These are phyloP conservation scores for Yponomeuta plumbellus DNA, from an alignment of 2,888 invertebrate species.

Conservation along the genomic window DNA sequence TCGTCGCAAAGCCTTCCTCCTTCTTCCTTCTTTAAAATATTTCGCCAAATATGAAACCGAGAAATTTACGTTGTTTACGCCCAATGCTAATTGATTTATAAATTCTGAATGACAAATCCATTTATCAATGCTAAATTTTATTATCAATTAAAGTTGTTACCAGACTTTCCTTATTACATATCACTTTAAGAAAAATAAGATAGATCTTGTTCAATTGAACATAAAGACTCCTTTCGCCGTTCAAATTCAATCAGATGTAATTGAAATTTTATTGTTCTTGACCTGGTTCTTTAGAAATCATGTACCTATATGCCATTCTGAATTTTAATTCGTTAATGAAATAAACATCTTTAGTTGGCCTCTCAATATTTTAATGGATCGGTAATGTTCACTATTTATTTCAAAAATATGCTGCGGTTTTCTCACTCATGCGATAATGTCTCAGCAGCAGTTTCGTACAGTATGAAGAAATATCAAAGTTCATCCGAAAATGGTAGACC, in stretches of 20 bases:
- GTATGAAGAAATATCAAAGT: slow-evolving; percentile 44
- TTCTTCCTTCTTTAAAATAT: slow-evolving; percentile 15
- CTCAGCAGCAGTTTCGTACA: neutral
- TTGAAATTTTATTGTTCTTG: slow-evolving; percentile 42
- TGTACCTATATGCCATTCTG: slow-evolving; percentile 14
- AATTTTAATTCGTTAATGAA: neutral
- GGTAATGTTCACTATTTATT: neutral
- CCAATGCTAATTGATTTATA: no score
- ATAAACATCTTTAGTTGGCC: neutral
- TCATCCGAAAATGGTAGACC: slow-evolving; percentile 49
- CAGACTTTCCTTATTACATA: no score
- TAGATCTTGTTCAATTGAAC: slow-evolving; percentile 22
- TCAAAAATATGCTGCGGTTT: neutral
- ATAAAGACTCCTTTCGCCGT: slow-evolving; percentile 39
- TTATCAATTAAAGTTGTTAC: no score
- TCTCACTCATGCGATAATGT: slow-evolving; percentile 9
- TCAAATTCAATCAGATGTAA: slow-evolving; percentile 31
- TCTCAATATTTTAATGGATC: neutral
- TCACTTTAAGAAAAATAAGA: no score
- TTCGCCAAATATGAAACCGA: slow-evolving; percentile 19
- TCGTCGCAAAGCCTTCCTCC: neutral
- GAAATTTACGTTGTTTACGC: neutral
- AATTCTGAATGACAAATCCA: no score
- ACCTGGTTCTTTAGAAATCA: slow-evolving; percentile 35
- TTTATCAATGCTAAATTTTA: no score